phyloP scores from a whole-genome alignment of 2,797 vertebrate species.

The Hydrocynus forskahlii region DNA sequence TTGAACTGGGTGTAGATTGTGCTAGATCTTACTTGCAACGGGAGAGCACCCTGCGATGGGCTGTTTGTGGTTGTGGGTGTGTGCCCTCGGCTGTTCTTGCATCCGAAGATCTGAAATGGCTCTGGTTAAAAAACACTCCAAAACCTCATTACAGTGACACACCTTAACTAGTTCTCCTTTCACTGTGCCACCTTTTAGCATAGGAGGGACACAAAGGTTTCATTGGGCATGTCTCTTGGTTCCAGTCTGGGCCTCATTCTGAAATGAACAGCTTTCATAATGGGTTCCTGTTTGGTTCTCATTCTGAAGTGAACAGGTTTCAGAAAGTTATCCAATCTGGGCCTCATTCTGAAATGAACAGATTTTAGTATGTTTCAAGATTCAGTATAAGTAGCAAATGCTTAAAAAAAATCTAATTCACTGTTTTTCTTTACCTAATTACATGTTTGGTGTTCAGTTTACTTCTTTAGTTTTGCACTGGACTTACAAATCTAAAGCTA shows the following conservation, averaged over 20 bases:
- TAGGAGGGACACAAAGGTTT: conserved; percentile 28
- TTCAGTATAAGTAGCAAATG: background rate
- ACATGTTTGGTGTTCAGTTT: background rate
- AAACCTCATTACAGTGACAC: conserved; percentile 74
- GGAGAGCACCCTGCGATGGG: conserved; percentile 54
- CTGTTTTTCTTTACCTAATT: background rate
- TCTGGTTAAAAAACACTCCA: conserved; percentile 70
- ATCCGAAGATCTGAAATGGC: conserved; percentile 73
- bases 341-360: background rate
- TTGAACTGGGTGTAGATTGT: conserved; percentile 63
- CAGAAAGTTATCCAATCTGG: background rate
- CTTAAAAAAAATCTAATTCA: background rate
- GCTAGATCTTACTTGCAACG: conserved; percentile 11
- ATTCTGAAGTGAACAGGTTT: background rate
- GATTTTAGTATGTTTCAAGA: background rate
- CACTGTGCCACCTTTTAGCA: conserved; percentile 39
- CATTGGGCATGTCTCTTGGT: background rate
- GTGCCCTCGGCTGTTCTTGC: conserved; percentile 72
- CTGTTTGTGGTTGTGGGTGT: conserved; percentile 83
- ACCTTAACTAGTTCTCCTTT: conserved; percentile 73
- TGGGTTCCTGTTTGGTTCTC: background rate
- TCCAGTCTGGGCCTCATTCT: background rate
- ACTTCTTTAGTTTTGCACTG: background rate
- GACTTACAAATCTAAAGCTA: background rate
- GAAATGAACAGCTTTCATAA: background rate